Evolutionary conservation across 92 coral and sea anemone genomes (phyloP), one percentile per base, ranked within the genome.

Genomic region (Plumapathes pennacea): DNA sequence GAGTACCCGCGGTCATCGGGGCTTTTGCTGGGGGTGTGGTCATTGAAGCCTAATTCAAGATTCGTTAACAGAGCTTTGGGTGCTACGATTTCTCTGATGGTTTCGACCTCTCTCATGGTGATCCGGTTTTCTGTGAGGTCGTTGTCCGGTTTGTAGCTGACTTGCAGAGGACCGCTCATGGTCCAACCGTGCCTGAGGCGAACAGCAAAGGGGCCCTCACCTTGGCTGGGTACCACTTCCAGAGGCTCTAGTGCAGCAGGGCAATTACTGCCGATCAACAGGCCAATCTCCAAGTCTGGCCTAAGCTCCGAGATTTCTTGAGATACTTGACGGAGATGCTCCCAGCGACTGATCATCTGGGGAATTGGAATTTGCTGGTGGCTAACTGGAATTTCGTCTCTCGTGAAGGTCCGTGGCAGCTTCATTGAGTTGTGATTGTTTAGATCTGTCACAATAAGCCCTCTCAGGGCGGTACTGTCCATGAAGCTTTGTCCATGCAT

Each of bases 101-200:
- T 27, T 10, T 67, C 77, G 3, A 56, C 67, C 38, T 81, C 88
- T 8, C 60, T 50, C 12, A 81, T 62, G n/a, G 73, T 62, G 5
- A 81, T 60, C 14, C 77, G 77, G 17, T 74, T 39, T 6, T 33
- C 46, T 12, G 54, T 67, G 17, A 60, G 33, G 3, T 31, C 42
- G 3, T 47, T 6, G 17, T 37, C 13, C 10, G 26, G 36, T 27
- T 64, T 29, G 34, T 27, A 63, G 3, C 34, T 10, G 22, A 73
- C 26, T 30, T 23, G 40, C 25, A 83, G 36, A 8, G 84, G 84
- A 2, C 75, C 71, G 22, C 75, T 69, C 24, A 83, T 61, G 9
- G 84, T 74, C 84, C 84, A 83, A 13, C 81, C 89, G 47, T 83
- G 80, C 21, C 72, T 55, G 7, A 76, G 66, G 13, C 69, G 84